Evolutionary conservation across 1,140 invertebrate genomes (phyloP).

Genomic region (Babylonia areolata): DNA sequence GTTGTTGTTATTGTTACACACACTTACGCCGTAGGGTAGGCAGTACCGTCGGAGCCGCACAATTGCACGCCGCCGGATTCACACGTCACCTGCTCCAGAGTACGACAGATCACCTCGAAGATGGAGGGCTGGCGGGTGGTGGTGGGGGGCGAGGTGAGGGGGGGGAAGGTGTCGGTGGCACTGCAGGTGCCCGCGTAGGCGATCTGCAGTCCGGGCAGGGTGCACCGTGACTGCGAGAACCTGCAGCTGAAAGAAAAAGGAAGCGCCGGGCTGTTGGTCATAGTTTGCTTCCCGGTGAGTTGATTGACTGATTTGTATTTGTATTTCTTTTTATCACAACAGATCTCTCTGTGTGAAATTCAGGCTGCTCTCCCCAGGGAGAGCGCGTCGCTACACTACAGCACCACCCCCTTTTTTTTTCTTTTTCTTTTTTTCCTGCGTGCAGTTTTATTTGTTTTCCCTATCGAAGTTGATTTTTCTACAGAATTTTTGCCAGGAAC

Average conservation of each 20-base stretch:
- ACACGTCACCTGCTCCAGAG: slow-evolving; percentile 9
- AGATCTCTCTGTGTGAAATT: no score
- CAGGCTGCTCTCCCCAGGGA: no score
- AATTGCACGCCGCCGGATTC: neutral
- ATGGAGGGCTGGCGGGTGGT: neutral
- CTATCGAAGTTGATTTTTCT: no score
- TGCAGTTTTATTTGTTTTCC: no score
- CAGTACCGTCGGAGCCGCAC: neutral
- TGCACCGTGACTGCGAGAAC: neutral
- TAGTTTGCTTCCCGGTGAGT: no score
- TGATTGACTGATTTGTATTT: no score
- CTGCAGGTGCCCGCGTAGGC: neutral
- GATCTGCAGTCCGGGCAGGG: neutral
- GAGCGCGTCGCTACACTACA: no score
- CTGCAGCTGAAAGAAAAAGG: neutral
- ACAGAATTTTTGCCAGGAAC: no score
- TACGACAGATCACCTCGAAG: slow-evolving; percentile 15
- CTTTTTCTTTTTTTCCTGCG: no score
- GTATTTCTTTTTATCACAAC: no score
- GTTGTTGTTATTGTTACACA: no score
- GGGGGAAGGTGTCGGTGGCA: neutral
- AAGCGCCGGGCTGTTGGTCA: neutral
- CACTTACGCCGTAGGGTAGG: slow-evolving; percentile 11
- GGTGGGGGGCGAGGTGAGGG: neutral
- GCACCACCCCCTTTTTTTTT: no score